phyloP scores from a whole-genome alignment of 1,140 invertebrate genomes.

The Onthophagus taurus region DNA sequence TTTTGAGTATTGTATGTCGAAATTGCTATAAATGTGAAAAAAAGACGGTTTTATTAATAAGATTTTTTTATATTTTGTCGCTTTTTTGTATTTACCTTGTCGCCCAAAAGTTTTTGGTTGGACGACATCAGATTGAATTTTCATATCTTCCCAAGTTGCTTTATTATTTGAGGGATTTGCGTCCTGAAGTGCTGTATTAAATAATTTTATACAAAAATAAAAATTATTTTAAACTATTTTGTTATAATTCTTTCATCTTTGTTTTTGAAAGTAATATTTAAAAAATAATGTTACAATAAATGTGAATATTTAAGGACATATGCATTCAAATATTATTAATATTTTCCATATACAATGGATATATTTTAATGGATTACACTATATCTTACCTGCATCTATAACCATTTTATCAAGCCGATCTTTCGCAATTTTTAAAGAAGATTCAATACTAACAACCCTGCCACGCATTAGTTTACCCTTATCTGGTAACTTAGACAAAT shows the following conservation, averaged over 20 bases:
- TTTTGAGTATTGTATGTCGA: constrained; percentile 51
- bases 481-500: constrained; percentile 44
- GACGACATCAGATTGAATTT: constrained; percentile 41
- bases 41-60: neutral
- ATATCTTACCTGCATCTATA: constrained; percentile 23
- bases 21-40: constrained; percentile 40
- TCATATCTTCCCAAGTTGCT: constrained; percentile 42
- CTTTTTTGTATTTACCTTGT: constrained; percentile 23
- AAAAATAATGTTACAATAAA: constrained; percentile 14
- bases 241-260: no score
- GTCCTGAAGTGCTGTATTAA: neutral
- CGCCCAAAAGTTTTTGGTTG: constrained; percentile 45
- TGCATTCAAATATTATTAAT: no score
- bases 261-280: constrained; percentile 3
- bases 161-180: constrained; percentile 9
- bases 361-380: no score
- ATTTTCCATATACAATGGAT: no score
- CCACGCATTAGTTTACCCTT: constrained; percentile 40
- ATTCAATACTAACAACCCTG: constrained; percentile 36
- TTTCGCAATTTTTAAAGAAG: constrained; percentile 32
- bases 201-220: neutral
- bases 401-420: constrained; percentile 41
- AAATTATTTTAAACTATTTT: no score
- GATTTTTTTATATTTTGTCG: neutral
- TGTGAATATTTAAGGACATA: constrained; percentile 12